These are phyloP conservation scores for Sebastes steindachneri DNA, from an alignment of 2,797 vertebrate genomes.

Conservation along the genomic window DNA sequence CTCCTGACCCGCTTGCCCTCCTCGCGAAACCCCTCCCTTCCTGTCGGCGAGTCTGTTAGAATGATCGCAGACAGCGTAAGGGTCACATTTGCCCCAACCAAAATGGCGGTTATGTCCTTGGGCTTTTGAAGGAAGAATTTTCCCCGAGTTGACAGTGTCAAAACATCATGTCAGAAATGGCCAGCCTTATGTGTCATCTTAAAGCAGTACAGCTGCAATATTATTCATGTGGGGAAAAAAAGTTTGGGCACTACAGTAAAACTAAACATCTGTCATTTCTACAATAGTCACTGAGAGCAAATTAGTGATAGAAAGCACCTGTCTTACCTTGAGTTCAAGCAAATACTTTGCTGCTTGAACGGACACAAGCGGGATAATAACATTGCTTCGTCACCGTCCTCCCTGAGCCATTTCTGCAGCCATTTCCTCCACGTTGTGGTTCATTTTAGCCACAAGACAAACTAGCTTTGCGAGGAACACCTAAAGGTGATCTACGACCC, in stretches of 20 bases:
- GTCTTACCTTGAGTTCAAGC: constrained; percentile 46
- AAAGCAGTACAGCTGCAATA: constrained; percentile 51
- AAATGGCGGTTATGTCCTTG: constrained; percentile 72
- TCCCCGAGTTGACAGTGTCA: constrained; percentile 72
- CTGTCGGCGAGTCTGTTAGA: constrained; percentile 57
- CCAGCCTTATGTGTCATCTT: constrained; percentile 73
- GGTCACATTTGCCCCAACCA: constrained; percentile 67
- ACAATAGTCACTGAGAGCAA: constrained; percentile 48
- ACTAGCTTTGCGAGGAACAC: constrained; percentile 54
- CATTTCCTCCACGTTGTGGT: constrained; percentile 44
- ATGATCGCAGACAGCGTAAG: constrained; percentile 53
- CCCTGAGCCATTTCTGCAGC: constrained; percentile 60
- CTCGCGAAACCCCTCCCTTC: constrained; percentile 76
- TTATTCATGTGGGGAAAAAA: constrained; percentile 58
- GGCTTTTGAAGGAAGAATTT: constrained; percentile 67
- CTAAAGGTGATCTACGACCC: constrained; percentile 73
- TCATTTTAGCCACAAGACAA: constrained; percentile 66
- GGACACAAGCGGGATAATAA: constrained; percentile 54
- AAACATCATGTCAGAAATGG: constrained; percentile 74
- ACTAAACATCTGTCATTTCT: constrained; percentile 45
- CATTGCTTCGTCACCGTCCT: constrained; percentile 56
- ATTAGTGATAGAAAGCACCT: constrained; percentile 53
- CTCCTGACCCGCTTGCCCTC: constrained; percentile 85
- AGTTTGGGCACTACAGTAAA: constrained; percentile 33
- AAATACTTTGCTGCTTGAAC: constrained; percentile 53